These are phyloP conservation scores for Lasioglossum zephyrum DNA, from an alignment of 2,888 invertebrate species.

Conservation along the genomic window DNA sequence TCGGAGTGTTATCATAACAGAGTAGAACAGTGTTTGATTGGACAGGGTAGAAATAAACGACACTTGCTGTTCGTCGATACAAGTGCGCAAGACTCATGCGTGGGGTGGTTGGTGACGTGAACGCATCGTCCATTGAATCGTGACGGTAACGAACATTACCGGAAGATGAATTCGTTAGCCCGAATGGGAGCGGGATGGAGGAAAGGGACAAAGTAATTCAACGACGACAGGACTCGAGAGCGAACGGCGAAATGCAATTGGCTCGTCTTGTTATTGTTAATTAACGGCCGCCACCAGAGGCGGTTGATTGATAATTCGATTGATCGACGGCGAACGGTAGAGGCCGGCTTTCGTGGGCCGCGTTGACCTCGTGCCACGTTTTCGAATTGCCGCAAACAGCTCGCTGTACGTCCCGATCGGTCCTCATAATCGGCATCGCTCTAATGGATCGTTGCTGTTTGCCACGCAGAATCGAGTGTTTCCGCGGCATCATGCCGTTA, in stretches of 20 bases:
- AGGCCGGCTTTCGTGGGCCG: slow-evolving; percentile 28
- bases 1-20: neutral
- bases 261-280: slow-evolving; percentile 66
- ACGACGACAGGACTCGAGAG: slow-evolving; percentile 1
- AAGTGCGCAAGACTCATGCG: neutral
- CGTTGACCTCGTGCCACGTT: slow-evolving; percentile 28
- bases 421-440: slow-evolving; percentile 44
- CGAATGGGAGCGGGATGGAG: slow-evolving; percentile 8
- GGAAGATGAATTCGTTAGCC: slow-evolving; percentile 29
- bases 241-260: slow-evolving; percentile 41
- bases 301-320: slow-evolving; percentile 69
- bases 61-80: neutral
- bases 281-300: slow-evolving; percentile 51
- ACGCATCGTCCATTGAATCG: neutral
- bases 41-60: neutral
- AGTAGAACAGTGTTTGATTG: neutral
- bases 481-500: slow-evolving; percentile 46
- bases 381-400: slow-evolving; percentile 49
- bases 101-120: neutral
- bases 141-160: neutral
- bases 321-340: slow-evolving; percentile 39
- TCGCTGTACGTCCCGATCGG: slow-evolving; percentile 25
- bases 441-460: slow-evolving; percentile 67
- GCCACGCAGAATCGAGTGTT: slow-evolving; percentile 55
- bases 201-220: slow-evolving; percentile 33